Evolutionary conservation across 2,797 vertebrate genomes (phyloP), one percentile per base, ranked within the genome.

Genomic region (Heterohyrax brucei): DNA sequence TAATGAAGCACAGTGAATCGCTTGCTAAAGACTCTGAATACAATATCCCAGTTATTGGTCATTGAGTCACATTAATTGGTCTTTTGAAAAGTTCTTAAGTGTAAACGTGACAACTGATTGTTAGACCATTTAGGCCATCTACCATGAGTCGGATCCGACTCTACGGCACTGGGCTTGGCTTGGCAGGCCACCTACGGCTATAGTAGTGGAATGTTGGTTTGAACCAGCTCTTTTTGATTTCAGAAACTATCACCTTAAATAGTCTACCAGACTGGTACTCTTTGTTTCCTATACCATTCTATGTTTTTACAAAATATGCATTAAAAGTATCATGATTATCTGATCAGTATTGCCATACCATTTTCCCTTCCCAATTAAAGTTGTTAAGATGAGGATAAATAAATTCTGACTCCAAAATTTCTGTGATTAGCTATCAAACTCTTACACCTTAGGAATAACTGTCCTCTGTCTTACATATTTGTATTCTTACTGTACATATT

Each of bases 331-430:
- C 12, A 39, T 1, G 21, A 73, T 33, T 88, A 70, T 6, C 10
- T 18, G 77, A 46, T 39, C 46, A 89, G 0, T 3, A n/a, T 72
- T 10, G n/a, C n/a, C 53, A 50, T 77, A 50, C 13, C 33, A 78
- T 72, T 28, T 56, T 1, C 28, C 28, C 33, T 88, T 78, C 83
- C 78, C 16, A 56, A 84, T 61, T 24, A 78, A 9, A 22, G 1
- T 73, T 62, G 56, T 46, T 79, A 92, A 89, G 72, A 16, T 46
- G 26, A 88, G 10, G 13, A 75, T 44, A 78, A 87, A 61, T 64
- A n/a, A 39, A 78, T 92, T 44, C 26, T 78, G 39, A 70, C 30
- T 72, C 14, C 21, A 28, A 72, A 87, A 53, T 33, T 28, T 21
- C 24, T 76, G 28, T 24, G 39, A 61, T 48, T 48, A 84, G 16